Evolutionary conservation across 2,113 vertebrate species (phyloP).

Genomic region (Vulpes ferrilata): DNA sequence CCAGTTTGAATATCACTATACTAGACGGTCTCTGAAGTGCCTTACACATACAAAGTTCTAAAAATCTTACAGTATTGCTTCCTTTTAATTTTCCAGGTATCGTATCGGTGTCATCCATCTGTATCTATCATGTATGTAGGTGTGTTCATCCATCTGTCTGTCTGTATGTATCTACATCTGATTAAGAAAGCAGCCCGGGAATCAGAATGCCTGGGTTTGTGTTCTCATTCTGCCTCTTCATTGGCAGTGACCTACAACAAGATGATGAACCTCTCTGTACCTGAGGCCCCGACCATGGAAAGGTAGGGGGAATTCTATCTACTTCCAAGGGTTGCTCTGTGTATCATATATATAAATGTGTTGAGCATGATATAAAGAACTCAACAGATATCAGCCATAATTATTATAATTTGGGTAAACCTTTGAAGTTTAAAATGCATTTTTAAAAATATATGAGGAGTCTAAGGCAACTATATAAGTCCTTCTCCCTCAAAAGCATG

Average conservation of each 20-base stretch:
- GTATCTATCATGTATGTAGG: neutral
- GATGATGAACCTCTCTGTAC: neutral
- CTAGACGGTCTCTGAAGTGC: neutral
- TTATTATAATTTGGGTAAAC: neutral
- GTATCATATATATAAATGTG: neutral
- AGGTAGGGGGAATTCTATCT: neutral
- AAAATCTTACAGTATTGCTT: neutral
- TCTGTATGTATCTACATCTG: neutral
- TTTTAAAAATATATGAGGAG: neutral
- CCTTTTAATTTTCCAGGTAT: neutral
- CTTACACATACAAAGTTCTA: neutral
- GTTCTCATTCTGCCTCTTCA: neutral
- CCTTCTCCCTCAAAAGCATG: neutral
- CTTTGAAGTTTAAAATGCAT: neutral
- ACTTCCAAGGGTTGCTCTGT: neutral
- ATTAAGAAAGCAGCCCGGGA: neutral
- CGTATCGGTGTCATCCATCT: neutral
- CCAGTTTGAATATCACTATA: neutral
- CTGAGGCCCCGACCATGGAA: neutral
- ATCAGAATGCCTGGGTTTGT: conserved; percentile 24
- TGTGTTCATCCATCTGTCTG: neutral
- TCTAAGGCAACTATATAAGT: neutral
- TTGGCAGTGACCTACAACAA: neutral
- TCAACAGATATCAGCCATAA: neutral
- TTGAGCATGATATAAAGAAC: neutral